Evolutionary conservation across 2,113 vertebrate species (phyloP).

Genomic region (Laticauda laticaudata): DNA sequence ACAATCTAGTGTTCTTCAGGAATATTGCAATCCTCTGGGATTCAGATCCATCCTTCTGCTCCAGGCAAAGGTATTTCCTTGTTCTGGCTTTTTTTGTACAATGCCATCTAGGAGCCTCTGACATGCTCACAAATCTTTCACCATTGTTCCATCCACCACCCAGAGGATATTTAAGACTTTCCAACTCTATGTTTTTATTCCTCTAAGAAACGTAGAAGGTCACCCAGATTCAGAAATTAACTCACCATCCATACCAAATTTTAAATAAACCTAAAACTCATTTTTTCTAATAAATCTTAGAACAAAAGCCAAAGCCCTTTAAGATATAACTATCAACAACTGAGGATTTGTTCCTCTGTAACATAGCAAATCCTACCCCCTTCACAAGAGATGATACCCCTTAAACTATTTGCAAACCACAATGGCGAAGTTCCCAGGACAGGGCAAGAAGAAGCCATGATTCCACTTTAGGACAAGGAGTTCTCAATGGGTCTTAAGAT

Average conservation of each 20-base stretch:
- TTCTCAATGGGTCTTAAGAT: neutral
- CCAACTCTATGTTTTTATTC: neutral
- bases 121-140: neutral
- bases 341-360: neutral
- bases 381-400: neutral
- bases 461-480: neutral
- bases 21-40: no score
- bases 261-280: neutral
- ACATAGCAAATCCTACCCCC: neutral
- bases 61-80: no score
- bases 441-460: neutral
- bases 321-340: neutral
- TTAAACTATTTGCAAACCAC: neutral
- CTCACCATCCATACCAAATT: neutral
- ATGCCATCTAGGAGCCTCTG: no score
- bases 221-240: neutral
- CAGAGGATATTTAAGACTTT: neutral
- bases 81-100: neutral
- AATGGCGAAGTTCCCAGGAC: neutral
- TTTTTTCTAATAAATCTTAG: neutral
- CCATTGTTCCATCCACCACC: neutral
- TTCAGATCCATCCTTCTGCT: no score
- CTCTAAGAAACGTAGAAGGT: neutral
- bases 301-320: neutral
- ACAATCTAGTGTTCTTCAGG: no score